A percentile compares a stretch with the other conserved stretches of the same genome.
Evolutionary conservation across 2,888 invertebrate species (phyloP).

Genomic region (Pseudococcus jackbeardsleyi): DNA sequence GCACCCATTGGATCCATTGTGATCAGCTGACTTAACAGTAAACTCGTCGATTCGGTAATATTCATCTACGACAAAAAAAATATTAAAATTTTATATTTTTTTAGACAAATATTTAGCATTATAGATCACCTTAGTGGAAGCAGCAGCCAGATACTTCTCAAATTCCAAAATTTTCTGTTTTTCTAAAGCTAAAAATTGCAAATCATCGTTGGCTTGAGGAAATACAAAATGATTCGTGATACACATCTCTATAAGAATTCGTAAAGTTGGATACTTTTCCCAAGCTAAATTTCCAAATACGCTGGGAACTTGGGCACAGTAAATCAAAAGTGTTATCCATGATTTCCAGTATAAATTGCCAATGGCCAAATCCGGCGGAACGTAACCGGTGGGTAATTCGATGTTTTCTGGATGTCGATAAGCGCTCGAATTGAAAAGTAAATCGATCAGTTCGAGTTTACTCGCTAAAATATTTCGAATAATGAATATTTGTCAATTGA

Average conservation of each 20-base stretch:
- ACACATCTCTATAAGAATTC: constrained; percentile 94
- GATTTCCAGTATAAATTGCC: constrained; percentile 95
- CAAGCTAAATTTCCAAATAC: constrained; percentile 89
- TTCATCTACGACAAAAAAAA: constrained; percentile 71
- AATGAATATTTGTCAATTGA: neutral
- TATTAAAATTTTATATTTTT: neutral
- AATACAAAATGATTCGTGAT: constrained; percentile 88
- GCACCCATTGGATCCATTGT: constrained; percentile 88
- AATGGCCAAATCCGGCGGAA: constrained; percentile 90
- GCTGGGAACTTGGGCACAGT: constrained; percentile 93
- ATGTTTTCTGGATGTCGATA: constrained; percentile 96
- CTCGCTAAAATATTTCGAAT: constrained; percentile 72
- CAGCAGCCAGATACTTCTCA: constrained; percentile 91
- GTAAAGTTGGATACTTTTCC: constrained; percentile 90
- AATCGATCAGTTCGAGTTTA: constrained; percentile 87
- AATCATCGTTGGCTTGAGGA: constrained; percentile 78
- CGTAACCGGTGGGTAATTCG: constrained; percentile 82
- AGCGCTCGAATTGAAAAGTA: constrained; percentile 89
- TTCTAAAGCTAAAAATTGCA: constrained; percentile 79
- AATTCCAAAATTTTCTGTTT: constrained; percentile 87
- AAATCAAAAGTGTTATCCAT: constrained; percentile 87
- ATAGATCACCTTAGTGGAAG: constrained; percentile 79
- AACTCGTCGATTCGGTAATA: constrained; percentile 90
- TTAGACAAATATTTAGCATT: neutral
- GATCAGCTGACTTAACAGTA: constrained; percentile 85